Percentiles rank a stretch among this genome's conserved stretches.
Evolutionary conservation across 2,113 vertebrate species (phyloP).

Genomic region (Gnathonemus longibarbis): DNA sequence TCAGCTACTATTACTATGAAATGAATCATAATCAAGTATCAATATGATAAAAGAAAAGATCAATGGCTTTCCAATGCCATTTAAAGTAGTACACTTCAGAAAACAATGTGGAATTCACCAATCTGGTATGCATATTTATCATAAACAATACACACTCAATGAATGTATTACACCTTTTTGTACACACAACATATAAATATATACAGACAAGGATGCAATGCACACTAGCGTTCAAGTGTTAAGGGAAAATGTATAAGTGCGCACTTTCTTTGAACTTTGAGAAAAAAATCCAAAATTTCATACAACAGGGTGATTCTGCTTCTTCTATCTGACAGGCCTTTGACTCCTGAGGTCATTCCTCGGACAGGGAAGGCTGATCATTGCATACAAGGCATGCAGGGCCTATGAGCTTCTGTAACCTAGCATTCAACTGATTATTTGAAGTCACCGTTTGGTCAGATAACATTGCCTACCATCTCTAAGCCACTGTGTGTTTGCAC

Average conservation of each 20-base stretch:
- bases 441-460: not conserved
- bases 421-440: not conserved
- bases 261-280: not conserved
- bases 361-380: not conserved
- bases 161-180: not conserved
- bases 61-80: not conserved
- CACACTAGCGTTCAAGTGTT: not conserved
- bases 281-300: not conserved
- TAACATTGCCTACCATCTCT: not conserved
- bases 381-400: not conserved
- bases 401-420: not conserved
- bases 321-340: not conserved
- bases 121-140: not conserved
- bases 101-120: not conserved
- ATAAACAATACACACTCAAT: not conserved
- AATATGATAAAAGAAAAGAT: constrained; percentile 16
- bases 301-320: not conserved
- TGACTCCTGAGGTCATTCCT: not conserved
- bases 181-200: not conserved
- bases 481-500: not conserved
- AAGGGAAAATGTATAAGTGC: not conserved
- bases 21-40: constrained; percentile 22
- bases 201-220: not conserved
- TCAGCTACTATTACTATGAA: constrained; percentile 26
- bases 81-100: not conserved